Conservation (phyloP, 2,113 vertebrate species). For the Deroptyus accipitrinus region DNA sequence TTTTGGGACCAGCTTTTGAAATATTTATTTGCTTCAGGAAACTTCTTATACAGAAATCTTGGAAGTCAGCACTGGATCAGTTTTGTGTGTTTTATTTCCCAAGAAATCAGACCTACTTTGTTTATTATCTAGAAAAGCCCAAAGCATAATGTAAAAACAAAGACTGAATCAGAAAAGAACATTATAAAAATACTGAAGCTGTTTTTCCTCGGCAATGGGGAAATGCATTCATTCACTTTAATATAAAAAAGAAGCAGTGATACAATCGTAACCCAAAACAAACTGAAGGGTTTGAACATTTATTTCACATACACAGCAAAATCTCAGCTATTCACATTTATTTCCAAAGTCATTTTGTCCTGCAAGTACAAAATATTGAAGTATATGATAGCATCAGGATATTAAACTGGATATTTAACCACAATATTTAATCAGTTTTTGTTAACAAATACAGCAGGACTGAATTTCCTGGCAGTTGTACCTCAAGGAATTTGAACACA, state of each 20-base stretch:
- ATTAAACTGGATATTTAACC: neutral
- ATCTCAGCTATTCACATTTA: neutral
- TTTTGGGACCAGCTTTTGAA: neutral
- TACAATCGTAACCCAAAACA: neutral
- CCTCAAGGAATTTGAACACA: neutral
- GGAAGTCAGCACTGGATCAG: neutral
- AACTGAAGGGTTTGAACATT: neutral
- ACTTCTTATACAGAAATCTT: neutral
- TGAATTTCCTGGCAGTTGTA: neutral
- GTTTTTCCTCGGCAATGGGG: neutral
- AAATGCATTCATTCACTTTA: neutral
- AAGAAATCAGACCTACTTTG: neutral
- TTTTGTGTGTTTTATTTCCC: conserved; percentile 38
- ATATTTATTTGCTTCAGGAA: conserved; percentile 1
- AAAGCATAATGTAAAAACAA: neutral
- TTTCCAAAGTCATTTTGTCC: neutral
- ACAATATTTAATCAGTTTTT: neutral
- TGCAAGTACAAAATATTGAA: neutral
- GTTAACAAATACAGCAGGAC: neutral
- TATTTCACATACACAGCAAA: neutral
- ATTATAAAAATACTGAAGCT: neutral
- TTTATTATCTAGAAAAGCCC: conserved; percentile 6
- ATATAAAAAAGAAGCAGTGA: neutral
- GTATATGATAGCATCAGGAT: neutral
- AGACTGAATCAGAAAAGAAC: neutral